phyloP scores from a whole-genome alignment of 2,113 vertebrate species.

The Megaceryle torquata region DNA sequence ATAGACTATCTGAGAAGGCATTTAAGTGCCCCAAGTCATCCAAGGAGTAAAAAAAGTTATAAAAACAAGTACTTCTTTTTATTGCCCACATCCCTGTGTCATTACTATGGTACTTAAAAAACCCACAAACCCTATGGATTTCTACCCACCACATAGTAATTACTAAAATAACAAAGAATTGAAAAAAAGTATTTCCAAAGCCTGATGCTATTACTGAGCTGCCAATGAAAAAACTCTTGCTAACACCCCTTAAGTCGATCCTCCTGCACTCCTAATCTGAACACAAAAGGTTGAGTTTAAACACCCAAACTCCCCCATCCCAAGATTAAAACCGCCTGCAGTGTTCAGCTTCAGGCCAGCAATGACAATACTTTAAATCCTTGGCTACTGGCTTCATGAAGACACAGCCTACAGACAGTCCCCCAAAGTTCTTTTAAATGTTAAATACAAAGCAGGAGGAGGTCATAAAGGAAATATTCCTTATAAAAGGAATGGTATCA shows the following conservation, averaged over 20 bases:
- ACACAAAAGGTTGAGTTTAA: constrained; percentile 73
- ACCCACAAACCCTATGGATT: constrained; percentile 6
- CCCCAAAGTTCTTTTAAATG: constrained; percentile 70
- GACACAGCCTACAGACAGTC: constrained; percentile 34
- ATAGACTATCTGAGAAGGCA: neutral
- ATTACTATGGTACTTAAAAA: neutral
- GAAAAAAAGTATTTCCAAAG: constrained; percentile 33
- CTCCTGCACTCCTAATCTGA: constrained; percentile 66
- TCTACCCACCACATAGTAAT: constrained; percentile 38
- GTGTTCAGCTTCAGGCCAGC: constrained; percentile 55
- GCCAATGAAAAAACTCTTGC: constrained; percentile 27
- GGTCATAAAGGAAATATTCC: constrained; percentile 52
- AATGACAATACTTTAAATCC: constrained; percentile 69
- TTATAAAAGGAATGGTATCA: constrained; percentile 44
- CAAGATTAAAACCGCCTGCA: constrained; percentile 63
- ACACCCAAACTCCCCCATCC: neutral
- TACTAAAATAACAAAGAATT: constrained; percentile 35
- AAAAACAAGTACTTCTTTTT: neutral
- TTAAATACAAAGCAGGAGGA: constrained; percentile 64
- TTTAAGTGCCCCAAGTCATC: neutral
- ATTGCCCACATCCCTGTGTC: neutral
- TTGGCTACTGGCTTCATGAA: constrained; percentile 48
- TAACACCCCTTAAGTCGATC: constrained; percentile 40
- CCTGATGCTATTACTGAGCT: constrained; percentile 37
- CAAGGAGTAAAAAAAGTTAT: constrained; percentile 9